phyloP scores from a whole-genome alignment of 2,113 vertebrate genomes.

The Delphinapterus leucas region DNA sequence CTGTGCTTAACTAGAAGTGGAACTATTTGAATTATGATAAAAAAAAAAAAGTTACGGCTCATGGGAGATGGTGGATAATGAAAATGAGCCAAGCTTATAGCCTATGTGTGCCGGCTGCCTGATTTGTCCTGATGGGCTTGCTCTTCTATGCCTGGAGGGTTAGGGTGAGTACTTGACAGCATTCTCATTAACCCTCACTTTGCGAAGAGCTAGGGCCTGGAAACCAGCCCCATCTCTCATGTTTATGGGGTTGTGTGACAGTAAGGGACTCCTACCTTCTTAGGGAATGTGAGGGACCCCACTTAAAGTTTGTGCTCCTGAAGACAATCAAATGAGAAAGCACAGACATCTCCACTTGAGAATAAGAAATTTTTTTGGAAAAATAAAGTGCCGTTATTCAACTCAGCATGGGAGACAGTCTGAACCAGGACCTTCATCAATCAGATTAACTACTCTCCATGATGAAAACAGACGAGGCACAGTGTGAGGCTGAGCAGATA shows the following conservation, averaged over 20 bases:
- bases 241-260: constrained; percentile 42
- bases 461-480: constrained; percentile 90
- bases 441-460: constrained; percentile 91
- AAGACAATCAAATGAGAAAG: constrained; percentile 44
- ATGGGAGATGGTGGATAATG: constrained; percentile 49
- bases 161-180: constrained; percentile 73
- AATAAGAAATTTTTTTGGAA: constrained; percentile 44
- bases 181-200: constrained; percentile 65
- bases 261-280: constrained; percentile 53
- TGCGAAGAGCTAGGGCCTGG: constrained; percentile 36
- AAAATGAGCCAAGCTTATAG: constrained; percentile 58
- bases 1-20: constrained; percentile 33
- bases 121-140: constrained; percentile 68
- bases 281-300: constrained; percentile 6
- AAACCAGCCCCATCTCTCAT: constrained; percentile 8
- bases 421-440: constrained; percentile 93
- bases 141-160: constrained; percentile 72
- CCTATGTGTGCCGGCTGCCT: constrained; percentile 53
- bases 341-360: constrained; percentile 68
- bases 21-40: constrained; percentile 49
- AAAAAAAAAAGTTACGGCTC: constrained; percentile 39
- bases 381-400: constrained; percentile 81
- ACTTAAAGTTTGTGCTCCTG: constrained; percentile 15
- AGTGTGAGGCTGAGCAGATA: constrained; percentile 89
- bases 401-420: constrained; percentile 89